Percentiles rank a stretch among this genome's conserved stretches.
Conservation (phyloP, 2,888 invertebrate species). For the Pristionchus exspectatus region DNA sequence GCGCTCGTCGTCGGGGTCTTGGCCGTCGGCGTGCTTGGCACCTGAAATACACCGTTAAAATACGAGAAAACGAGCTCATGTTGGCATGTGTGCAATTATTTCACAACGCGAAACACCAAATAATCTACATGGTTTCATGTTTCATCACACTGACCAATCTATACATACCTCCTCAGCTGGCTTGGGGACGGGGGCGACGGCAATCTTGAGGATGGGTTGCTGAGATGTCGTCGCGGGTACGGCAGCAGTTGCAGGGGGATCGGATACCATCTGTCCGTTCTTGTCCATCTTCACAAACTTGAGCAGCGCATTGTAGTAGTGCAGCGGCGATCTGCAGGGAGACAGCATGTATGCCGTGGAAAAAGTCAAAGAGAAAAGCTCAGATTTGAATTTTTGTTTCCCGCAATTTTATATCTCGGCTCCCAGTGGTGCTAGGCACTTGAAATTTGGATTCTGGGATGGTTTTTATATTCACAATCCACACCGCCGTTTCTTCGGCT, state of each 20-base stretch:
- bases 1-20: neutral
- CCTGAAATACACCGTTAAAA: neutral
- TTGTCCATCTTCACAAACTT: slow-evolving; percentile 46
- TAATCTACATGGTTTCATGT: too few relatives aligned
- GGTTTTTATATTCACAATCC: too few relatives aligned
- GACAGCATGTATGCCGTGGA: neutral
- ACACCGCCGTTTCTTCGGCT: too few relatives aligned
- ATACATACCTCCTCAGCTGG: neutral
- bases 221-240: slow-evolving; percentile 12
- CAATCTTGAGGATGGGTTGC: slow-evolving; percentile 29
- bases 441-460: too few relatives aligned
- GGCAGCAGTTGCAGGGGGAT: slow-evolving; percentile 36
- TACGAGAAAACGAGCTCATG: too few relatives aligned
- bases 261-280: slow-evolving; percentile 26
- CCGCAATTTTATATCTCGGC: too few relatives aligned
- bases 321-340: slow-evolving; percentile 50
- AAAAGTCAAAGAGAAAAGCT: too few relatives aligned
- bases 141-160: neutral
- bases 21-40: slow-evolving; percentile 10
- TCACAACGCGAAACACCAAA: too few relatives aligned
- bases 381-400: too few relatives aligned
- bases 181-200: neutral
- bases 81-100: too few relatives aligned
- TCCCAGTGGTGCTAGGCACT: too few relatives aligned
- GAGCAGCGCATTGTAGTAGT: slow-evolving; percentile 56